Evolutionary conservation across 1,140 invertebrate species (phyloP).

Genomic region (Papilio xuthus): DNA sequence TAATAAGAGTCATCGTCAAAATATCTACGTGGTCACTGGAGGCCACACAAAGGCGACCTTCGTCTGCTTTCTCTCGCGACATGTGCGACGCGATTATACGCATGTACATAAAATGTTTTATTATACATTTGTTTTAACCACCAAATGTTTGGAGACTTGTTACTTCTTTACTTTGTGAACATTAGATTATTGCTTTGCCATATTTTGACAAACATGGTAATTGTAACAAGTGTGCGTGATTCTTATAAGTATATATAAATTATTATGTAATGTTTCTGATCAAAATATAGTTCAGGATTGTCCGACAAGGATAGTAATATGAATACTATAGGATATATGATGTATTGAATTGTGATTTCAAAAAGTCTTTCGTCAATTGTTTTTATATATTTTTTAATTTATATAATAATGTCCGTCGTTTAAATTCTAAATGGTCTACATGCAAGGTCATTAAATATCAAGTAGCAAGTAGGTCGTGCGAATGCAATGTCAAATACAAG

Average conservation of each 20-base stretch:
- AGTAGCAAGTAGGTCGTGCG: conserved; percentile 1
- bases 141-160: background rate
- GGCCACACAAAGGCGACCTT: conserved; percentile 39
- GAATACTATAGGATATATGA: too few relatives aligned
- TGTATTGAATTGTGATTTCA: too few relatives aligned
- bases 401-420: background rate
- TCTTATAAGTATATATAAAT: too few relatives aligned
- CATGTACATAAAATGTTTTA: background rate
- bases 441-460: conserved; percentile 13
- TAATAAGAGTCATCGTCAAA: conserved; percentile 29
- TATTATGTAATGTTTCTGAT: too few relatives aligned
- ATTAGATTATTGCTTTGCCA: too few relatives aligned
- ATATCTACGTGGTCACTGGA: conserved; percentile 19
- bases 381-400: too few relatives aligned
- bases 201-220: background rate
- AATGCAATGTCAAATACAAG: conserved; percentile 11
- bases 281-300: too few relatives aligned
- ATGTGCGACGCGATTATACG: background rate
- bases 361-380: too few relatives aligned
- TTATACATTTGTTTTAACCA: background rate
- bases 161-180: background rate
- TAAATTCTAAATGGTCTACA: background rate
- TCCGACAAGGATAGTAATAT: too few relatives aligned
- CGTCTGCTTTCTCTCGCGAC: conserved; percentile 42
- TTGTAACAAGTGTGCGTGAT: background rate